These are phyloP conservation scores for Lepidurus packardi DNA, from an alignment of 1,140 invertebrate genomes.

Conservation along the genomic window DNA sequence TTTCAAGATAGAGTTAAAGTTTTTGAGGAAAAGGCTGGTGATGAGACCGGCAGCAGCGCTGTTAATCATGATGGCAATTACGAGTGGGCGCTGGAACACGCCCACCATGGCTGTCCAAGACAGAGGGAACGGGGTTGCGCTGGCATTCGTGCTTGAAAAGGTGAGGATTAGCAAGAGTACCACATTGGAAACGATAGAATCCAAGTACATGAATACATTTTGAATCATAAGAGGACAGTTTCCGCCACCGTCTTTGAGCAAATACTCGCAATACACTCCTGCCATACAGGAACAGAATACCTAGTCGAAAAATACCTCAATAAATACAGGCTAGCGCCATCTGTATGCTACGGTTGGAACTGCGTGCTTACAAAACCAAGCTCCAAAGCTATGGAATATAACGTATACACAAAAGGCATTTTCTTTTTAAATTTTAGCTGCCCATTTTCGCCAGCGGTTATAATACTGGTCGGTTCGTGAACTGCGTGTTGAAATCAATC, in stretches of 20 bases:
- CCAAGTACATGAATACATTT: slow-evolving; percentile 93
- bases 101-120: slow-evolving; percentile 51
- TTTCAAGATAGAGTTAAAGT: slow-evolving; percentile 91
- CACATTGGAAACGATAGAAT: slow-evolving; percentile 88
- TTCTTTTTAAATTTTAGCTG: too few species aligned
- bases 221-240: slow-evolving; percentile 75
- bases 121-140: slow-evolving; percentile 46
- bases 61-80: slow-evolving; percentile 78
- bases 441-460: too few species aligned
- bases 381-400: background rate
- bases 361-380: background rate
- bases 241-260: slow-evolving; percentile 75
- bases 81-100: slow-evolving; percentile 57
- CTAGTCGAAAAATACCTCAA: slow-evolving; percentile 50
- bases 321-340: background rate
- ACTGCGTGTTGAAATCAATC: too few species aligned
- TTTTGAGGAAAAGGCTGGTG: slow-evolving; percentile 88
- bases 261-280: slow-evolving; percentile 93
- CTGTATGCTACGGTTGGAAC: background rate
- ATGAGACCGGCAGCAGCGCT: slow-evolving; percentile 87
- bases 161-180: slow-evolving; percentile 48
- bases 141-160: slow-evolving; percentile 48
- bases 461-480: too few species aligned
- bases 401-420: too few species aligned
- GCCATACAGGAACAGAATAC: slow-evolving; percentile 88